Base-by-base conservation (phyloP, 2,888 invertebrate species). In the Eristalis tenax region DNA sequence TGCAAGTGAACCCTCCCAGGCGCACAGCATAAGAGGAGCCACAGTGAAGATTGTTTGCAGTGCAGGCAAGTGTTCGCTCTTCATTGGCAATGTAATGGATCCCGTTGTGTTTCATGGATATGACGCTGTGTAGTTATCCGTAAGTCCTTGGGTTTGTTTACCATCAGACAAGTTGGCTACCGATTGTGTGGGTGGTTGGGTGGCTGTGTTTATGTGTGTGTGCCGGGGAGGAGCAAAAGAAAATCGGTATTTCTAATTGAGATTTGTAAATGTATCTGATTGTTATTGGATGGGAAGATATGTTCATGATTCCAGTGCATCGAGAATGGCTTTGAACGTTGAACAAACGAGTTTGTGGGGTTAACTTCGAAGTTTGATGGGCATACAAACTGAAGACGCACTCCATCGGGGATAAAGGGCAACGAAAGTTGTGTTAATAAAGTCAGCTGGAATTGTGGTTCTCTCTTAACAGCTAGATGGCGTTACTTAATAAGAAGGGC, bases 61-160 rank as follows among this genome's bases (percentile, higher is more conserved):
- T 66, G 40, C 32, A 32, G 38, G 65, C 35, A 66, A 40, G 65
- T 38, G 65, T 65, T 65, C 35, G 4, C 32, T n/a, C 65, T 66
- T 66, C 65, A 66, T 66, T 66, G 65, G 65, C 65, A 66, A 66
- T 66, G 23, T 66, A 66, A 66, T 66, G 65, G 35, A 66, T 66
- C 65, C 65, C 50, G 18, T 50, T 40, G 38, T 40, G 38, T 40
- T 66, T 13, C 59, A 26, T 26, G 59, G 26, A 59, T 26, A 59
- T 59, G 59, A 18, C 50, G 59, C 59, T 26, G 59, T 59, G 59
- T 59, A 18, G 18, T 59, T 59, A 59, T 11, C 59, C 23, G 23
- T 59, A 15, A 28, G 59, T 59, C 59, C 59, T 59, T 59, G 26
- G 26, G 59, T 15, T 26, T 59, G 59, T 59, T 59, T 59, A 10